Conservation (phyloP, 2,113 vertebrate species). For the Ivindomyrus marchei region DNA sequence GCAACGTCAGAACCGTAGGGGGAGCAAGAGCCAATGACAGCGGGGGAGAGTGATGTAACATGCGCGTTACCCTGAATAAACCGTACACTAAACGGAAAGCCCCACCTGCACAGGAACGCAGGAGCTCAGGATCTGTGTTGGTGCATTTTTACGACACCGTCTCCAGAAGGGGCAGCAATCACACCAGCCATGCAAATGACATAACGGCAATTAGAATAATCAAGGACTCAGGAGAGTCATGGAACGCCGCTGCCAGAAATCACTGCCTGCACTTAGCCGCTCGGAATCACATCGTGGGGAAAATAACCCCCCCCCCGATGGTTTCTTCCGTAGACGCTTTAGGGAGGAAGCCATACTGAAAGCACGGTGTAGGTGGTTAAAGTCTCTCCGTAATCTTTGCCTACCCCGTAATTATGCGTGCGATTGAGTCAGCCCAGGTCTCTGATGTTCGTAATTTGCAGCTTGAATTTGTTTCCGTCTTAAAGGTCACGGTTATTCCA, state of each 20-base stretch:
- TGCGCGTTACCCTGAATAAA: neutral
- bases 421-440: neutral
- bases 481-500: neutral
- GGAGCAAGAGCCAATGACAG: neutral
- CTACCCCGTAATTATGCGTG: slow-evolving; percentile 12
- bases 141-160: neutral
- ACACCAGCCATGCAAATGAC: neutral
- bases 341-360: neutral
- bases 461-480: slow-evolving; percentile 1
- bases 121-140: neutral
- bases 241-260: neutral
- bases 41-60: neutral
- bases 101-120: neutral
- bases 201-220: slow-evolving; percentile 2
- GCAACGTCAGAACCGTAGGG: neutral
- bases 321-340: neutral
- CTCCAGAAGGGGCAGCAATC: neutral
- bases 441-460: neutral
- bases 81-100: neutral
- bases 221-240: neutral
- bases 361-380: neutral
- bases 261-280: neutral
- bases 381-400: neutral
- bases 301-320: neutral
- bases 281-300: neutral